Base-by-base conservation (phyloP, 1,140 invertebrate genomes). In the Drosophila ananassae region DNA sequence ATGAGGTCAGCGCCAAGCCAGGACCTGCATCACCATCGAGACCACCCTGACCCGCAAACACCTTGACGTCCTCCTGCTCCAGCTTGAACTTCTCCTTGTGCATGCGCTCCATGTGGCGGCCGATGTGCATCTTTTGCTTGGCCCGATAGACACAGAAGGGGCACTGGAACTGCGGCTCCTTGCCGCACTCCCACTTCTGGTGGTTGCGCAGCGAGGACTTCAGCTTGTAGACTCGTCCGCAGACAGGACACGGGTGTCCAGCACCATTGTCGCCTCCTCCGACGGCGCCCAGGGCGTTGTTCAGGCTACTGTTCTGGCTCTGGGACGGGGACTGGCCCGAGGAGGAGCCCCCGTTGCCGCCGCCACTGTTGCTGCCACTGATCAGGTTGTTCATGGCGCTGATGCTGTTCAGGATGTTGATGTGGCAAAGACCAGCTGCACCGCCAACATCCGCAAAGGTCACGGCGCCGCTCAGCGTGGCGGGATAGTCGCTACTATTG, bases 141-240 rank as follows among this genome's bases (percentile, higher is more conserved):
- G 96, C 96, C 64, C 95, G 93, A 91, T 97, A 96, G 8, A 96
- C 95, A 91, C 96, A 97, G 92, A 96, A 96, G 4, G 95, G 95
- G 92, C 96, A 97, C 79, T 95, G 95, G 90, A 96, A 97, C 90
- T 96, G 95, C 1, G 96, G 96, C 91, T 96, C 96, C 92, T 96
- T 96, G 73, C 95, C 96, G 91, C 96, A 97, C 91, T 97, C 96
- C 96, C 96, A 97, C 91, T 97, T 97, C 92, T 97, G 96, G 90
- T 97, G 96, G 90, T 97, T 97, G 22, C 96, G 93, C 84, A 97
- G 93, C 78, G 96, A 97, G 64, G 96, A 96, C 92, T 97, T 97
- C 48, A 97, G 93, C 90, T 97, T 97, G 92, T 97, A 97, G 50
- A 96, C 94, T 46, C 96, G 94, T 50, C 96, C 96, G 92, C 96